These are phyloP conservation scores for Phenganax marumi DNA, from an alignment of 92 coral and sea anemone genomes.

Conservation along the genomic window DNA sequence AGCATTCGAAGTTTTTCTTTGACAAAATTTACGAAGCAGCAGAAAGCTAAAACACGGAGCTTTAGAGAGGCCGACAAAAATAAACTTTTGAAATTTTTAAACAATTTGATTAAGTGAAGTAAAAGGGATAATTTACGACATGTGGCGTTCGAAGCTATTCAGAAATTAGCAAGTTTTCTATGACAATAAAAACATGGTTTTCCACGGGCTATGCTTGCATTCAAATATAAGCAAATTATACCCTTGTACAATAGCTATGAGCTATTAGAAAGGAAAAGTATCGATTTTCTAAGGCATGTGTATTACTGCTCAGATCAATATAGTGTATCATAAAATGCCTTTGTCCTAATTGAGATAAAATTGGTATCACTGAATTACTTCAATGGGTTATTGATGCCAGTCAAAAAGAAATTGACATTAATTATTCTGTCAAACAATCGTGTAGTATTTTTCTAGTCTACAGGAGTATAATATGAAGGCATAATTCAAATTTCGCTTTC, in stretches of 20 bases:
- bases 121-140: constrained; percentile 30
- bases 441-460: neutral
- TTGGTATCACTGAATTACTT: neutral
- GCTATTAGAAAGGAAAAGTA: neutral
- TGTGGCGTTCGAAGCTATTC: constrained; percentile 15
- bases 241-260: neutral
- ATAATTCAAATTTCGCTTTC: no score
- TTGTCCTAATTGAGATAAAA: neutral
- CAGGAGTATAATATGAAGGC: no score
- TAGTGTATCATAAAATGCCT: neutral
- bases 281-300: neutral
- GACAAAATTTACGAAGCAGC: neutral
- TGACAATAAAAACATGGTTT: neutral
- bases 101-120: constrained; percentile 39
- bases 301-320: neutral
- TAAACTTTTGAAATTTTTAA: constrained; percentile 40
- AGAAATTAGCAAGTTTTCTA: constrained; percentile 11
- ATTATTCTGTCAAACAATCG: constrained; percentile 22
- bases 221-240: neutral
- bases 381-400: neutral
- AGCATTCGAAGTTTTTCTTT: neutral
- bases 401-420: constrained; percentile 13
- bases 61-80: constrained; percentile 27
- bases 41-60: neutral
- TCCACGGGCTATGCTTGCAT: neutral